These are phyloP conservation scores for Carabus problematicus DNA, from an alignment of 2,888 invertebrate genomes.

Conservation along the genomic window DNA sequence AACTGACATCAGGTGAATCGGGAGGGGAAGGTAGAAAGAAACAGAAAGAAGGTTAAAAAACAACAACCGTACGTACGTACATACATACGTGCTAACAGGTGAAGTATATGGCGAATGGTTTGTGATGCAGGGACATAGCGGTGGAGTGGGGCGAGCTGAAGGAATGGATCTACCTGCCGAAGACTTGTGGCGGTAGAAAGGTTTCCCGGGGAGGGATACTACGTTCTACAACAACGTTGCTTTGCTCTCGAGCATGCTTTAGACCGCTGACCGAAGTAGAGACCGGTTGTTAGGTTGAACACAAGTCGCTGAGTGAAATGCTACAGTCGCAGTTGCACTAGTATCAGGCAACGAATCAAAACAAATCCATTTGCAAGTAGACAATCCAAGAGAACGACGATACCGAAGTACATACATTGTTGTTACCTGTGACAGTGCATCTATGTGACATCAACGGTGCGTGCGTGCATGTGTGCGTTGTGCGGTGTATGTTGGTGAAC, in stretches of 20 bases:
- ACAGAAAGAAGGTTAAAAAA: slow-evolving; percentile 10
- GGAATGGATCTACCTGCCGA: slow-evolving; percentile 11
- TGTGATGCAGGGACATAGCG: no score
- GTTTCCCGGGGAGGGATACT: slow-evolving; percentile 12
- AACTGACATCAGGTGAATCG: neutral
- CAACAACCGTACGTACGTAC: neutral
- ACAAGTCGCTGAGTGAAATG: neutral
- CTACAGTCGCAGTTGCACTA: slow-evolving; percentile 4
- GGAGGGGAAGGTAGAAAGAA: neutral
- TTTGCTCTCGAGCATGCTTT: no score
- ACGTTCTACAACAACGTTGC: neutral
- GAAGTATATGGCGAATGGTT: slow-evolving; percentile 13
- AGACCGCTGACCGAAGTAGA: no score
- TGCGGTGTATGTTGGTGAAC: no score
- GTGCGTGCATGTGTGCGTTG: neutral
- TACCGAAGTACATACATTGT: neutral
- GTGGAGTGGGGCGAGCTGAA: neutral
- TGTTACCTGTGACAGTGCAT: no score
- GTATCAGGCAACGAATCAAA: neutral
- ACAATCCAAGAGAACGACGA: neutral
- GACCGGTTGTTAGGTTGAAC: no score
- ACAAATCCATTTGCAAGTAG: no score
- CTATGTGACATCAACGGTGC: no score
- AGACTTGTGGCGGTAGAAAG: slow-evolving; percentile 10
- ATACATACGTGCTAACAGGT: neutral